Evolutionary conservation across 2,797 vertebrate genomes (phyloP), one percentile per base, ranked within the genome.

Genomic region (Oryzias sinensis): DNA sequence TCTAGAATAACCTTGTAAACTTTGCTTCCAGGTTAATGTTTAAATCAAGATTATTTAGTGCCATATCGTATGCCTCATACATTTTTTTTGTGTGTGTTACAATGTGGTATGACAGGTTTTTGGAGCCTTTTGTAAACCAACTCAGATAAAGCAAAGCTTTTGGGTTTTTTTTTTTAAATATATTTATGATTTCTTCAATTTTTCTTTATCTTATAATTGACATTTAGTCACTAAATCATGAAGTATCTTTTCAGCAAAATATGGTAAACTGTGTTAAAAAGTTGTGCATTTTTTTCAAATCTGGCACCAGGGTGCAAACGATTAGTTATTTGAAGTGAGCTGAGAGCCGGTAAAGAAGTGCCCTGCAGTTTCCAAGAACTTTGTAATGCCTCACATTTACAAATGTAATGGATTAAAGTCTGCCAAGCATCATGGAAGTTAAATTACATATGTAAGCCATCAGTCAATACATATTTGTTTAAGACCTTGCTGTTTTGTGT

Each of bases 401-500:
- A 77, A 66, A 86, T 87, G 84, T 84, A 83, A 76, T 89, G 84
- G 77, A 87, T 84, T 85, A 79, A 70, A 65, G 76, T 86, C 83
- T 89, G 85, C 79, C 75, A 85, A 82, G 77, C 74, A 66, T 89
- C 83, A 87, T 90, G 82, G 82, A 90, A 89, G 79, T 86, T 72
- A 87, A 89, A 87, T 88, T 89, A 85, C 85, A 90, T 90, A 89
- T 92, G 90, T 91, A 91, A 90, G 84, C 87, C 89, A 91, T 90
- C 82, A 87, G 85, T 90, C 88, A 91, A 93, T 90, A 91, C 88
- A 92, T 88, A 77, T 85, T 90, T 91, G 87, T 91, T 88, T 90
- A 90, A 90, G 86, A 87, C 65, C 59, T 65, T 82, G 71, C 65
- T 72, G 82, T 89, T 80, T 87, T 86, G 80, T 81, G 88, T 87